Percentiles rank a stretch among this genome's conserved stretches.
These are phyloP conservation scores for Globodera ellingtonae DNA, from an alignment of 1,140 invertebrate genomes.

Conservation along the genomic window DNA sequence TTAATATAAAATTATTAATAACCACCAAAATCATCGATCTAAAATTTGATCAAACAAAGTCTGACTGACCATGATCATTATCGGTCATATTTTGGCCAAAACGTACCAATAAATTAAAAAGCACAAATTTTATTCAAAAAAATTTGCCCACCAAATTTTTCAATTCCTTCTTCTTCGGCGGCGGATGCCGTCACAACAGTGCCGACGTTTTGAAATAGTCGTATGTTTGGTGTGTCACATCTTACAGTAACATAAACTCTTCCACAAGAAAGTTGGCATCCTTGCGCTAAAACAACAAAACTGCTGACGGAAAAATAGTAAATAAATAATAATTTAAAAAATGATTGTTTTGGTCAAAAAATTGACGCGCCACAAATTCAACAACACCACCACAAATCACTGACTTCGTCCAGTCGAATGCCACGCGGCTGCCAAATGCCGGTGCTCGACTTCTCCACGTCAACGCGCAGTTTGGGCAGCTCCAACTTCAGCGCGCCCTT, in stretches of 20 bases:
- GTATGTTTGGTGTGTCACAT: constrained; percentile 81
- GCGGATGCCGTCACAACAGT: constrained; percentile 84
- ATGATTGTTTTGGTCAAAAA: no score
- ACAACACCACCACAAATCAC: not conserved
- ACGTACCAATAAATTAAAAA: no score
- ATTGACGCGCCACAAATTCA: no score
- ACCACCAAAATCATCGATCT: no score
- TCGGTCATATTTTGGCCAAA: no score
- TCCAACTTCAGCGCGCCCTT: constrained; percentile 60
- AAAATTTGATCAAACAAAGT: no score
- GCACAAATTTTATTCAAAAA: not conserved
- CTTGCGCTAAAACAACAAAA: constrained; percentile 72
- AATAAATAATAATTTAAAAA: not conserved
- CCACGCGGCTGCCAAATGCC: constrained; percentile 40
- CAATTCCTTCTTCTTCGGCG: constrained; percentile 78
- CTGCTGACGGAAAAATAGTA: not conserved
- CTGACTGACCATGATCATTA: no score
- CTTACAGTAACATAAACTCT: constrained; percentile 87
- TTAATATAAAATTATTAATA: no score
- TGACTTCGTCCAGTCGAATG: constrained; percentile 49
- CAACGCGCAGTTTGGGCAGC: constrained; percentile 56
- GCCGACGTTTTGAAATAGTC: constrained; percentile 86
- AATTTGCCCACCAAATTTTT: constrained; percentile 75
- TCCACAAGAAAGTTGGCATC: constrained; percentile 87
- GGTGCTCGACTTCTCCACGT: constrained; percentile 61